A percentile compares a stretch with the other conserved stretches of the same genome.
phyloP scores from a whole-genome alignment of 1,140 invertebrate genomes.

The Ips typographus region DNA sequence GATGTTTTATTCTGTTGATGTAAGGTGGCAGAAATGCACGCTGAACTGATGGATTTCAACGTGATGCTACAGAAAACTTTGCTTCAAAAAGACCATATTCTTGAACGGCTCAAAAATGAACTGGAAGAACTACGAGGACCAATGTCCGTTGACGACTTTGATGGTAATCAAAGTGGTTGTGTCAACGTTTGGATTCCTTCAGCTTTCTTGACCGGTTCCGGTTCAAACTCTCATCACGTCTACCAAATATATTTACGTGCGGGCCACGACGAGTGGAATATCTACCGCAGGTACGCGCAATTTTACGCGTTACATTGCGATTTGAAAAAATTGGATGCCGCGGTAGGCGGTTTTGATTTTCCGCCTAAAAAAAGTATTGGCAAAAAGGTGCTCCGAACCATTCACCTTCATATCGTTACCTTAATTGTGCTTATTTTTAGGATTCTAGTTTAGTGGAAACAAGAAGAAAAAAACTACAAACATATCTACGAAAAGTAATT shows the following conservation, averaged over 20 bases:
- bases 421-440: conserved; percentile 53
- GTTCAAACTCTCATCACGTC: conserved; percentile 74
- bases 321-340: conserved; percentile 78
- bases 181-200: conserved; percentile 91
- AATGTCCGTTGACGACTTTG: conserved; percentile 54
- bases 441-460: conserved; percentile 80
- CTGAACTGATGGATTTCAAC: conserved; percentile 94
- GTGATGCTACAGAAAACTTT: conserved; percentile 58
- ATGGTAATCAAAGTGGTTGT: conserved; percentile 46
- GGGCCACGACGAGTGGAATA: conserved; percentile 89
- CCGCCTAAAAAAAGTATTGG: conserved; percentile 92
- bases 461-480: conserved; percentile 72
- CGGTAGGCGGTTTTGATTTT: conserved; percentile 81
- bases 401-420: background rate
- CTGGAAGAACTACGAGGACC: conserved; percentile 71
- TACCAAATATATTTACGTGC: conserved; percentile 90
- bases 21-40: conserved; percentile 93
- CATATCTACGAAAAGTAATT: conserved; percentile 76
- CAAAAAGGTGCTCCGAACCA: conserved; percentile 69
- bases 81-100: conserved; percentile 63
- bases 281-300: conserved; percentile 88
- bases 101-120: conserved; percentile 66
- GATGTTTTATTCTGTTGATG: background rate
- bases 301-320: conserved; percentile 81
- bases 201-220: conserved; percentile 77